A percentile compares a stretch with the other conserved stretches of the same genome.
Conservation (phyloP, 2,888 invertebrate genomes). For the Rotaria magnacalcarata region DNA sequence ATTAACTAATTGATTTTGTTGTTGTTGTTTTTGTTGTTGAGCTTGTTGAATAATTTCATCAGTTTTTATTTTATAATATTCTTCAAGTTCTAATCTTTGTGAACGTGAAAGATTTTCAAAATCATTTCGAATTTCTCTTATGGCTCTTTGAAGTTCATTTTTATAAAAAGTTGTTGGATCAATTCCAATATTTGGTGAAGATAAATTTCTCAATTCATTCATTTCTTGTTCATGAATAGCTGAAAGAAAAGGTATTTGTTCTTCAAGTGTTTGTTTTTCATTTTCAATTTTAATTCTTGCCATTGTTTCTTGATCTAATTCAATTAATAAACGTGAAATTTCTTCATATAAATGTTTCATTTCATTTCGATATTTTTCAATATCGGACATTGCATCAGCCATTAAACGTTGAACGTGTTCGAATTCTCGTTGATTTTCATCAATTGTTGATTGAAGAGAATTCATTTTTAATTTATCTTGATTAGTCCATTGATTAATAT, state of each 20-base stretch:
- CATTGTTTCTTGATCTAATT: slow-evolving; percentile 46
- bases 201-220: slow-evolving; percentile 43
- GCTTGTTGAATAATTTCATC: slow-evolving; percentile 44
- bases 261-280: slow-evolving; percentile 47
- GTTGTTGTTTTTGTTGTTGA: slow-evolving; percentile 35
- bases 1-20: background rate
- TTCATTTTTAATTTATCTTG: slow-evolving; percentile 42
- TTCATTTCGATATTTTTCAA: slow-evolving; percentile 45
- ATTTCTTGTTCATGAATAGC: slow-evolving; percentile 47
- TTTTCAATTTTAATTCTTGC: slow-evolving; percentile 44
- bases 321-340: slow-evolving; percentile 41
- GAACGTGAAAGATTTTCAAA: slow-evolving; percentile 42
- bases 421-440: slow-evolving; percentile 45
- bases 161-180: slow-evolving; percentile 46
- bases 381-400: slow-evolving; percentile 43
- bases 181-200: slow-evolving; percentile 37
- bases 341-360: slow-evolving; percentile 45
- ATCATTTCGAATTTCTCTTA: slow-evolving; percentile 46
- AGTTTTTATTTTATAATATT: slow-evolving; percentile 45
- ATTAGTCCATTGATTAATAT: slow-evolving; percentile 35
- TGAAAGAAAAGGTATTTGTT: slow-evolving; percentile 46
- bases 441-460: slow-evolving; percentile 36
- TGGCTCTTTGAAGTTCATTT: slow-evolving; percentile 46
- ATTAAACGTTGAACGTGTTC: slow-evolving; percentile 43
- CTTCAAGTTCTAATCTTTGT: slow-evolving; percentile 45